Evolutionary conservation across 2,888 invertebrate genomes (phyloP), one percentile per base, ranked within the genome.

Genomic region (Cyclophora punctaria): DNA sequence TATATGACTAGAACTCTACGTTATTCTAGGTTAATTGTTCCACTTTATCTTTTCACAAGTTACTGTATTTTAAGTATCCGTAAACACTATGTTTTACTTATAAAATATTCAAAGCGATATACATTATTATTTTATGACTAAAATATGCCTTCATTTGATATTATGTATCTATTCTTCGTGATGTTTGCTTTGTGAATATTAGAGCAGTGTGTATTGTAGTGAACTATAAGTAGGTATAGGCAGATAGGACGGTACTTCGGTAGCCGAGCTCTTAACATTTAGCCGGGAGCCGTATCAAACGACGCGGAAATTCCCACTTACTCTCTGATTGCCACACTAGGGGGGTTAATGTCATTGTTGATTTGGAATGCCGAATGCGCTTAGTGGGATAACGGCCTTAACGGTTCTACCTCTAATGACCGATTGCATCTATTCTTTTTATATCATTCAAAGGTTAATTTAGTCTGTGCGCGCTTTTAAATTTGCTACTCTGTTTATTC

Each of bases 301-400:
- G 85, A 82, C 75, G 84, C 85, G 85, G 84, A 85, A 85, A 85
- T 84, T 80, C 82, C 83, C 85, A 85, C 84, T 85, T 84, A 85
- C 78, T 81, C 80, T 71, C 78, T 85, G 85, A 85, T 85, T 85
- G 84, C 85, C 83, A 83, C 85, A 84, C 83, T 85, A 83, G 81
- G 80, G 78, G 80, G 81, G 80, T 78, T 83, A 84, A 85, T 84
- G 83, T 81, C 79, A 80, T 83, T 83, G 84, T 82, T 83, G 83
- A 83, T 84, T 82, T 78, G 78, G 77, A 82, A 83, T 75, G 76
- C 80, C 78, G 79, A 82, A 82, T 80, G 80, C 79, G 79, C 79
- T 81, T 79, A 75, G 70, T 71, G 62, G 76, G 69, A 74, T 80
- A 76, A 79, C 73, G 69, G 71, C 57, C 57, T 62, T 63, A 62